Evolutionary conservation across 2,888 invertebrate genomes (phyloP).

Genomic region (Pollenia angustigena): DNA sequence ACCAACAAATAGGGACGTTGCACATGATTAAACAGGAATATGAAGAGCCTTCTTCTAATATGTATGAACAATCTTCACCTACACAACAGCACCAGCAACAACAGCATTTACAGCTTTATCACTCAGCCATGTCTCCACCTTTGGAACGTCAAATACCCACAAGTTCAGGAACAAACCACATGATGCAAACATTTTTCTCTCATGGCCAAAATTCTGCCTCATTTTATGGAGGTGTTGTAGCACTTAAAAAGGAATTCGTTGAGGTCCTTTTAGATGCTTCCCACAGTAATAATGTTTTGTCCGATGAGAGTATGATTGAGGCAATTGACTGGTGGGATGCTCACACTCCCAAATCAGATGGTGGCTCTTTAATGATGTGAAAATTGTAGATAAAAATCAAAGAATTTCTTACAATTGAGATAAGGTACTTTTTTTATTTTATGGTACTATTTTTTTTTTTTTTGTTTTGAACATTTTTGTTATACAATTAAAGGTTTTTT

Average conservation of each 20-base stretch:
- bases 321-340: conserved; percentile 86
- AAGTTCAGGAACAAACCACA: conserved; percentile 51
- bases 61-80: conserved; percentile 70
- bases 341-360: conserved; percentile 83
- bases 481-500: no score
- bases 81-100: conserved; percentile 73
- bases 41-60: conserved; percentile 68
- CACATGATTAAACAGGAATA: conserved; percentile 78
- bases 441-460: not conserved
- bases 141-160: conserved; percentile 66
- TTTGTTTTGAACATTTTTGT: no score
- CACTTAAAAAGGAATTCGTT: conserved; percentile 81
- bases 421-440: not conserved
- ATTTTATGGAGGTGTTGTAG: conserved; percentile 77
- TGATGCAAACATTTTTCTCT: conserved; percentile 78
- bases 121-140: conserved; percentile 71
- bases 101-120: conserved; percentile 62
- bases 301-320: conserved; percentile 85
- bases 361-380: conserved; percentile 76
- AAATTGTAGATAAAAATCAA: not conserved
- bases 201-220: conserved; percentile 75
- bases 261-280: conserved; percentile 82
- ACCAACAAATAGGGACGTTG: conserved; percentile 73
- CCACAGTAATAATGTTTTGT: conserved; percentile 78
- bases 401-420: not conserved